phyloP scores from a whole-genome alignment of 1,140 invertebrate genomes.

The Drosophila mayri region DNA sequence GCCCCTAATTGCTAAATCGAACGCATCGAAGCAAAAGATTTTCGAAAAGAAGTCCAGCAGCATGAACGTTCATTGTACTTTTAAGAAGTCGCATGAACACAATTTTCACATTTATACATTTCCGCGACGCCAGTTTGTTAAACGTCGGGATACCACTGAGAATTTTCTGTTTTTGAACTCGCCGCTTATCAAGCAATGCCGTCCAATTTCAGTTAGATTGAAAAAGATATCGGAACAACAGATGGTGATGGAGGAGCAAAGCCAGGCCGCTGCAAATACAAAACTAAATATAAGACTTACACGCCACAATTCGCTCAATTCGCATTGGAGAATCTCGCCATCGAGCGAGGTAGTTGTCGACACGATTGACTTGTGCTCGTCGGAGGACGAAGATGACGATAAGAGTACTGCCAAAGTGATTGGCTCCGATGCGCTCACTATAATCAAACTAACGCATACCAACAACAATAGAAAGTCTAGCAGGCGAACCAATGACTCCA shows the following conservation, averaged over 20 bases:
- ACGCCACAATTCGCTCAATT: constrained; percentile 72
- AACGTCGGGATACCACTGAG: constrained; percentile 65
- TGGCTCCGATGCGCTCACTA: constrained; percentile 36
- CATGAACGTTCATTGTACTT: constrained; percentile 85
- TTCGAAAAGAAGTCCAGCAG: constrained; percentile 83
- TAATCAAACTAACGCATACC: constrained; percentile 52
- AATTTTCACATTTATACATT: constrained; percentile 86
- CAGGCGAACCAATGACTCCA: constrained; percentile 15
- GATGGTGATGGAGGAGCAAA: constrained; percentile 83
- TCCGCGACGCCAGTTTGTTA: constrained; percentile 78
- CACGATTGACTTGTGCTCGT: constrained; percentile 86
- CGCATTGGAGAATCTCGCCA: constrained; percentile 81
- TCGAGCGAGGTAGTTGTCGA: constrained; percentile 83
- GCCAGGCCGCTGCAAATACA: constrained; percentile 57
- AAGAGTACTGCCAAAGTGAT: constrained; percentile 25
- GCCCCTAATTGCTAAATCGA: constrained; percentile 81
- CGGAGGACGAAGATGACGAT: constrained; percentile 83
- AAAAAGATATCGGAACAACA: constrained; percentile 80
- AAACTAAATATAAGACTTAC: constrained; percentile 82
- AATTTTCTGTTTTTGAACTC: constrained; percentile 80
- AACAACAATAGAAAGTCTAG: constrained; percentile 25
- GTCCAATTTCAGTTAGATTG: constrained; percentile 85
- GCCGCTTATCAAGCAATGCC: constrained; percentile 81
- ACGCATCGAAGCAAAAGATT: constrained; percentile 85
- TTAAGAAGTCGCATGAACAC: constrained; percentile 78